These are phyloP conservation scores for Halocaridina rubra DNA, from an alignment of 2,888 invertebrate genomes.

Conservation along the genomic window DNA sequence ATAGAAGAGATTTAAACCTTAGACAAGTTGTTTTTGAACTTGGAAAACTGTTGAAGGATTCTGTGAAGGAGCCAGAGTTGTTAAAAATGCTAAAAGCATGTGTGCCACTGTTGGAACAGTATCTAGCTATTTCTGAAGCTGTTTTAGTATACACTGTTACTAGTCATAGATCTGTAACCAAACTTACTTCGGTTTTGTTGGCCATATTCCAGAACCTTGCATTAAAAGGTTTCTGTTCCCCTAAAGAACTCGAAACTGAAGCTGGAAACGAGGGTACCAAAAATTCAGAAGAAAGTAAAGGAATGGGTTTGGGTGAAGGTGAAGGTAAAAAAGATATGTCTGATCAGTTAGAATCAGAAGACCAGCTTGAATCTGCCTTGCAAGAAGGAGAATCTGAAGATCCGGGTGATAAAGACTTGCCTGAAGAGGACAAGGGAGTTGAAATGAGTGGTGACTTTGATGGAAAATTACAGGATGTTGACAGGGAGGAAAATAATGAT, in stretches of 20 bases:
- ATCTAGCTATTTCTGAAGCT: conserved; percentile 80
- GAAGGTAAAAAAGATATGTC: conserved; percentile 95
- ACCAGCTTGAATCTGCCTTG: conserved; percentile 91
- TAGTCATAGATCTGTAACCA: conserved; percentile 81
- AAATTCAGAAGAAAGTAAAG: conserved; percentile 76
- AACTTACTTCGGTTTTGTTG: conserved; percentile 84
- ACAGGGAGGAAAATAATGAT: conserved; percentile 75
- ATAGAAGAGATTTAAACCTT: conserved; percentile 75
- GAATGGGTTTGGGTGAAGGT: conserved; percentile 91
- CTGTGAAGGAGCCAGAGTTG: conserved; percentile 12
- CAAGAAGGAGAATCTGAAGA: conserved; percentile 81
- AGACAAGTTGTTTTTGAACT: conserved; percentile 66
- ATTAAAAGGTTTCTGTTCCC: conserved; percentile 88
- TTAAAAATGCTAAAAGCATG: conserved; percentile 37
- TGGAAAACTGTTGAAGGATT: conserved; percentile 6
- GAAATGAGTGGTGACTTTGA: conserved; percentile 98
- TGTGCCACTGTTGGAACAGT: conserved; percentile 82
- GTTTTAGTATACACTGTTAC: conserved; percentile 83
- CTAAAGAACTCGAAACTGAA: conserved; percentile 81
- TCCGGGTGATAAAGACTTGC: conserved; percentile 77
- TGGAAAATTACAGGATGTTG: conserved; percentile 84
- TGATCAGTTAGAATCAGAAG: conserved; percentile 90
- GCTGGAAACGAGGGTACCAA: conserved; percentile 68
- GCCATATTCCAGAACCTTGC: conserved; percentile 87
- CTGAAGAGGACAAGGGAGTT: conserved; percentile 89